These are phyloP conservation scores for Kryptopterus vitreolus DNA, from an alignment of 2,797 vertebrate species.

Conservation along the genomic window DNA sequence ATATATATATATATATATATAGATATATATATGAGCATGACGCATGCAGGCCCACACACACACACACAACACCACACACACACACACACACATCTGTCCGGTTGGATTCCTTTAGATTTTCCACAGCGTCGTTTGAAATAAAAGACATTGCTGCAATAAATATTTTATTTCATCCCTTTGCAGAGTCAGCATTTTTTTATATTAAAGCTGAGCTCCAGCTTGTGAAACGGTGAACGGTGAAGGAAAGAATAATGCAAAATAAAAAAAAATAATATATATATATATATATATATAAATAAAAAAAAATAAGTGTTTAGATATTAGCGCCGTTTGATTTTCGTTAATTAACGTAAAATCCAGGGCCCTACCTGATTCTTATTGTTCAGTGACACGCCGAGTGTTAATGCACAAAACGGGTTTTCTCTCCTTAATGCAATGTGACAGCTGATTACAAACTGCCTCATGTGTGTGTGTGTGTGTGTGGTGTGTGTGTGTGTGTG, in stretches of 20 bases:
- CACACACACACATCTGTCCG: not conserved
- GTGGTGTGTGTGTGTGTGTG: slow-evolving; percentile 11
- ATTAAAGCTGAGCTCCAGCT: too few species aligned
- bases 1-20: too few species aligned
- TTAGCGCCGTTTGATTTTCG: too few species aligned
- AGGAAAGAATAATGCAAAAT: too few species aligned
- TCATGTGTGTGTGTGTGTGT: not conserved
- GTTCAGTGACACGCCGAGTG: not conserved
- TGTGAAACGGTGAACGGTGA: too few species aligned
- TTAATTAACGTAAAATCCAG: too few species aligned
- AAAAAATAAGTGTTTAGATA: too few species aligned
- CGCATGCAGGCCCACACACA: not conserved
- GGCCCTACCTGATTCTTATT: not conserved
- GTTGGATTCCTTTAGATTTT: not conserved
- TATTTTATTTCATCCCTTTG: not conserved
- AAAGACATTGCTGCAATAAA: not conserved
- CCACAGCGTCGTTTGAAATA: not conserved
- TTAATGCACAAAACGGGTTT: too few species aligned
- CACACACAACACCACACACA: slow-evolving; percentile 5
- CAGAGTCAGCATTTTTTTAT: not conserved
- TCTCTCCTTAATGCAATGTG: slow-evolving; percentile 6
- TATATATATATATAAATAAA: too few species aligned
- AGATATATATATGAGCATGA: too few species aligned
- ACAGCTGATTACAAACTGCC: not conserved
- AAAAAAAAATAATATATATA: not conserved